These are phyloP conservation scores for Adela reaumurella DNA, from an alignment of 2,888 invertebrate species.

Conservation along the genomic window DNA sequence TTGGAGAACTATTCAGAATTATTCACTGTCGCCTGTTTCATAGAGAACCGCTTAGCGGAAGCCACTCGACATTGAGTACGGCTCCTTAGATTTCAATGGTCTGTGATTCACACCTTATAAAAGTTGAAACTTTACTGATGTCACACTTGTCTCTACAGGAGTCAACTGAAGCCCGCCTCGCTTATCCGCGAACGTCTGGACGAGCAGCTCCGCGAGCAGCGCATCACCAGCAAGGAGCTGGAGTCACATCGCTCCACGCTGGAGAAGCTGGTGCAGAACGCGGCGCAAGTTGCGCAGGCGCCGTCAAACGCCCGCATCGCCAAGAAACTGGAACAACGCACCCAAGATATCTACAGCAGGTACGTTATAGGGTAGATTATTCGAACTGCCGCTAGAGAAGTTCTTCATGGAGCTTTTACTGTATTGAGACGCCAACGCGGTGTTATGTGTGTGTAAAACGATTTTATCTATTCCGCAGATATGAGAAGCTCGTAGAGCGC, in stretches of 20 bases:
- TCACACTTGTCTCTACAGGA: too few relatives aligned
- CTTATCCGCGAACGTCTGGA: constrained; percentile 84
- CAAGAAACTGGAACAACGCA: constrained; percentile 82
- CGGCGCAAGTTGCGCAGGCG: constrained; percentile 74
- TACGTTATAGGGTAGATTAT: constrained; percentile 12
- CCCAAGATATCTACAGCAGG: constrained; percentile 77
- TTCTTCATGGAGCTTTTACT: too few relatives aligned
- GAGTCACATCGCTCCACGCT: constrained; percentile 84
- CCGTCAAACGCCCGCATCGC: constrained; percentile 84
- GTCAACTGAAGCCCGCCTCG: constrained; percentile 78
- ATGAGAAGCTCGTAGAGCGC: constrained; percentile 81
- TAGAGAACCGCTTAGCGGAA: too few relatives aligned
- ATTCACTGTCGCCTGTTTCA: too few relatives aligned
- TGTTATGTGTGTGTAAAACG: too few relatives aligned
- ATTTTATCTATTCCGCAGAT: constrained; percentile 54
- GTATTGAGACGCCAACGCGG: too few relatives aligned
- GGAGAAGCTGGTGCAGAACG: constrained; percentile 74
- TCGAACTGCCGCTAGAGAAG: constrained; percentile 3
- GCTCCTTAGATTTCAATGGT: too few relatives aligned
- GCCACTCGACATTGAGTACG: too few relatives aligned
- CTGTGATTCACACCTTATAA: too few relatives aligned
- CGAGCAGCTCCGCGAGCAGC: constrained; percentile 86
- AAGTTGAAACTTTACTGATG: too few relatives aligned
- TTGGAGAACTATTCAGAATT: too few relatives aligned
- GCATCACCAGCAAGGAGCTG: constrained; percentile 76